A percentile compares a stretch with the other conserved stretches of the same genome.
Evolutionary conservation across 2,888 invertebrate genomes (phyloP).

Genomic region (Toxonevra muliebris): DNA sequence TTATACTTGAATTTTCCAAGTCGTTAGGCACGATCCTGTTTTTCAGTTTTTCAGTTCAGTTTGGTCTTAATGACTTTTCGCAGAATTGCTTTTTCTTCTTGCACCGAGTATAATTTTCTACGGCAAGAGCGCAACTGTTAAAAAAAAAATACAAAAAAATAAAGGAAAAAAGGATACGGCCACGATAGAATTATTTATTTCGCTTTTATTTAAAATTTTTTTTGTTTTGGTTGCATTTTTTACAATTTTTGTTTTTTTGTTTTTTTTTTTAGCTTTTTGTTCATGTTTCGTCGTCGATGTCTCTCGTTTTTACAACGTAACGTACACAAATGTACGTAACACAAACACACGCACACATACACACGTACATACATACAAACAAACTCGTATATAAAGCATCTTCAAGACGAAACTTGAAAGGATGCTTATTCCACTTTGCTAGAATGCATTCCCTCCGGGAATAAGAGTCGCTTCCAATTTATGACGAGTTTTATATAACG

Average conservation of each 20-base stretch:
- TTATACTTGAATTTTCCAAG: constrained; percentile 45
- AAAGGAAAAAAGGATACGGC: constrained; percentile 12
- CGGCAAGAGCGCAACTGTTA: constrained; percentile 14
- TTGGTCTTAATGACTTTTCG: constrained; percentile 43
- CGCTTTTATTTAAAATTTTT: constrained; percentile 10
- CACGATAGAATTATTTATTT: constrained; percentile 25
- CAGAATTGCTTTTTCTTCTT: constrained; percentile 7
- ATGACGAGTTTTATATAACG: constrained; percentile 10
- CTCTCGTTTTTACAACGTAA: too few relatives aligned
- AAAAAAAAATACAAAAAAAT: background rate
- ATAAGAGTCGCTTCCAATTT: constrained; percentile 21
- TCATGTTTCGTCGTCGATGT: background rate
- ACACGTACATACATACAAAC: too few relatives aligned
- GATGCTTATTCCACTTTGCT: constrained; percentile 13
- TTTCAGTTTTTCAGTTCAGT: constrained; percentile 34
- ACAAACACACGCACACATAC: too few relatives aligned
- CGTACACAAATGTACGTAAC: too few relatives aligned
- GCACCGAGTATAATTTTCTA: constrained; percentile 20
- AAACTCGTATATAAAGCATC: background rate
- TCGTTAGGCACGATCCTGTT: constrained; percentile 46
- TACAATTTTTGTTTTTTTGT: too few relatives aligned
- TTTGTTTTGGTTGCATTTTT: background rate
- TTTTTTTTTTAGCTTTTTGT: too few relatives aligned
- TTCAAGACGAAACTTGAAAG: constrained; percentile 12
- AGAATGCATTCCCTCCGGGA: constrained; percentile 18